Evolutionary conservation across 2,797 vertebrate genomes (phyloP).

Genomic region (Pogonophryne albipinna): DNA sequence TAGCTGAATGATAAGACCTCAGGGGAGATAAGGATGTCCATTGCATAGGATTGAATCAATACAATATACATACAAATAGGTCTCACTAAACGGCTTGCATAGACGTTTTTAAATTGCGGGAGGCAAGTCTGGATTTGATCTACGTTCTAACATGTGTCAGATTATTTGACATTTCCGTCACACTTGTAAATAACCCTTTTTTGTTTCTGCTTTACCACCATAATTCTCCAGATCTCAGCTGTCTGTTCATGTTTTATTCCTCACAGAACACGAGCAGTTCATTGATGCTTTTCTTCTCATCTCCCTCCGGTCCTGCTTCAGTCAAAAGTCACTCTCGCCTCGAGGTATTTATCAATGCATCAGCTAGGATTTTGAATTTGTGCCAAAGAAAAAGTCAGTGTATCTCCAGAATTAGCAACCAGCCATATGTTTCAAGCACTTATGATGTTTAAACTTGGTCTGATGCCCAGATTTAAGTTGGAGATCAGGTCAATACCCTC

Average conservation of each 20-base stretch:
- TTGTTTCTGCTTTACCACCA: background rate
- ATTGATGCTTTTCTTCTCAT: slow-evolving; percentile 45
- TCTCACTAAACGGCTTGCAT: too few species aligned
- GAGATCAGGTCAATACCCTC: slow-evolving; percentile 35
- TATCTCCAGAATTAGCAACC: slow-evolving; percentile 52
- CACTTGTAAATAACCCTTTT: slow-evolving; percentile 5
- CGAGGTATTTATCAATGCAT: slow-evolving; percentile 51
- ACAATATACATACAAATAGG: too few species aligned
- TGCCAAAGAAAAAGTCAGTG: slow-evolving; percentile 50
- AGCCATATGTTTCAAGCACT: slow-evolving; percentile 17
- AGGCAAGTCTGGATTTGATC: background rate
- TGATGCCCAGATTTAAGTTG: slow-evolving; percentile 29
- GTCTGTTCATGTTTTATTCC: slow-evolving; percentile 31
- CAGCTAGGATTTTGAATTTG: slow-evolving; percentile 46
- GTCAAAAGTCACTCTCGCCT: slow-evolving; percentile 64
- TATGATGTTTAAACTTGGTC: slow-evolving; percentile 35
- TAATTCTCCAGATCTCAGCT: slow-evolving; percentile 6
- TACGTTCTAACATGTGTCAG: background rate
- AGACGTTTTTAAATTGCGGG: too few species aligned
- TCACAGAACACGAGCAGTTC: slow-evolving; percentile 48
- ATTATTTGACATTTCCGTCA: background rate
- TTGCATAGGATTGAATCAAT: background rate
- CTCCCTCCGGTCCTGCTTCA: slow-evolving; percentile 56
- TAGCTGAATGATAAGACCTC: background rate
- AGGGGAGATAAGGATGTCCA: background rate